Evolutionary conservation across 2,797 vertebrate genomes (phyloP).

Genomic region (Notolabrus celidotus): DNA sequence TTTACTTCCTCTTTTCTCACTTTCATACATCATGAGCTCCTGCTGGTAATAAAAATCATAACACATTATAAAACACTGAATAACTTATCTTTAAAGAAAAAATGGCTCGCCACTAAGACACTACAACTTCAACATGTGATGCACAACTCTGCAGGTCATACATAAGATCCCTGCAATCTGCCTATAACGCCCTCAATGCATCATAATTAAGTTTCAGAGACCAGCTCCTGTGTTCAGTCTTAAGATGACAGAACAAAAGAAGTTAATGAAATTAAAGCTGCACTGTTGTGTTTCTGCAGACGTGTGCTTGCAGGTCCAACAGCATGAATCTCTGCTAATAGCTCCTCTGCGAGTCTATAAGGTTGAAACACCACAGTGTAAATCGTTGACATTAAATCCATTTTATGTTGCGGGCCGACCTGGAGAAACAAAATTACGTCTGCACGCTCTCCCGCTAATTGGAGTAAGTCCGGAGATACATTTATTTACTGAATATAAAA

Average conservation of each 20-base stretch:
- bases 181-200: background rate
- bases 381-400: slow-evolving; percentile 77
- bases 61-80: background rate
- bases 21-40: background rate
- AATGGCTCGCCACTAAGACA: background rate
- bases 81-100: background rate
- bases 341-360: slow-evolving; percentile 56
- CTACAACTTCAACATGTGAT: background rate
- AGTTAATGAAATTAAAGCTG: slow-evolving; percentile 4
- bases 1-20: background rate
- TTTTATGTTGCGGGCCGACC: slow-evolving; percentile 68
- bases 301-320: slow-evolving; percentile 19
- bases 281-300: slow-evolving; percentile 11
- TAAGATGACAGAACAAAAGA: slow-evolving; percentile 11
- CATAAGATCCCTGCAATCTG: background rate
- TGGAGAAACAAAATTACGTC: slow-evolving; percentile 65
- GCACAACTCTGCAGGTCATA: background rate
- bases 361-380: slow-evolving; percentile 72
- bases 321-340: slow-evolving; percentile 63
- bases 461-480: slow-evolving; percentile 65
- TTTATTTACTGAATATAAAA: slow-evolving; percentile 67
- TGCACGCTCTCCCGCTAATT: slow-evolving; percentile 76
- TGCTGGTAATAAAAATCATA: background rate
- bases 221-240: background rate
- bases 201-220: background rate